These are phyloP conservation scores for Sus scrofa DNA, from an alignment of 2,113 vertebrate genomes.

Conservation along the genomic window DNA sequence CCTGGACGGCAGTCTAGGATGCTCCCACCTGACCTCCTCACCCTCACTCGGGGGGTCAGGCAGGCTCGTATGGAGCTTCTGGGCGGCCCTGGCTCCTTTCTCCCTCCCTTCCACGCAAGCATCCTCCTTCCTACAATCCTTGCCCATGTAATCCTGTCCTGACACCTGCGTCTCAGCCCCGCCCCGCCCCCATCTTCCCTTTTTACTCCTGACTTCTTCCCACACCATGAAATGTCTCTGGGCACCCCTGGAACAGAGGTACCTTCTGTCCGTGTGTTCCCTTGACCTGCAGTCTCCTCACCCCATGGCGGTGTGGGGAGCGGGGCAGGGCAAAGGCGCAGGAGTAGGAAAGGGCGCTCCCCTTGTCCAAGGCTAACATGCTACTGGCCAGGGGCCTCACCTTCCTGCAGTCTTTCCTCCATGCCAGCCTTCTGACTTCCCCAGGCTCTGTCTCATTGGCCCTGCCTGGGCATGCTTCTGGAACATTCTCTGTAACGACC, in stretches of 20 bases:
- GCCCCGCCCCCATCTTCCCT: not conserved
- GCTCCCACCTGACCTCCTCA: not conserved
- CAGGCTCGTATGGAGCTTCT: not conserved
- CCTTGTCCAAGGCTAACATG: not conserved
- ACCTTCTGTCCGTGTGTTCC: not conserved
- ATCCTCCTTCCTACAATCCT: not conserved
- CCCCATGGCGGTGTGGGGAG: not conserved
- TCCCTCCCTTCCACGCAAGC: not conserved
- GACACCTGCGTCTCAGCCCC: not conserved
- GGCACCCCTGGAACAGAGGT: too few relatives aligned
- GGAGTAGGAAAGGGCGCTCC: not conserved
- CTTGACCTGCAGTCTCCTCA: not conserved
- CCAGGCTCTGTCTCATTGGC: not conserved
- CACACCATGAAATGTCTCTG: not conserved
- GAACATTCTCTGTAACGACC: not conserved
- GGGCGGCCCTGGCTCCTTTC: not conserved
- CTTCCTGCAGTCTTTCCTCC: not conserved
- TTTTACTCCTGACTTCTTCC: not conserved
- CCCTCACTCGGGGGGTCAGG: not conserved
- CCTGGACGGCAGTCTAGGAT: not conserved
- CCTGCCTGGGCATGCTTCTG: not conserved
- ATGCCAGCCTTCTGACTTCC: not conserved
- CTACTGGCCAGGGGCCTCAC: not conserved
- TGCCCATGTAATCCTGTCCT: not conserved
- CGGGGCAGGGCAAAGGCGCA: not conserved